These are phyloP conservation scores for Hemiscyllium ocellatum DNA, from an alignment of 2,113 vertebrate species.

Conservation along the genomic window DNA sequence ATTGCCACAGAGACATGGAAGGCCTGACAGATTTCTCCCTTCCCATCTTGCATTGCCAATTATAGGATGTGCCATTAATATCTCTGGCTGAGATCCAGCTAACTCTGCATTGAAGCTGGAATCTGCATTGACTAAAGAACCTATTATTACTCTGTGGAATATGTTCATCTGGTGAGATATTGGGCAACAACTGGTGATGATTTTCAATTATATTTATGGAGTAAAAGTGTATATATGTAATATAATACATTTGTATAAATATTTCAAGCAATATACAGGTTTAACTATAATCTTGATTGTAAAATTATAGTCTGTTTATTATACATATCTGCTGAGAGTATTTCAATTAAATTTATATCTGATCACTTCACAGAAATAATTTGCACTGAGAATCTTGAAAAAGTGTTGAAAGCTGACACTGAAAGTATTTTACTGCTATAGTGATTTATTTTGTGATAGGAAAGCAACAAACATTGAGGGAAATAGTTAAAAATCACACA, in stretches of 20 bases:
- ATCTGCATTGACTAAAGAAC: not conserved
- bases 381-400: not conserved
- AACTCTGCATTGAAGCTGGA: not conserved
- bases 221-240: too few species aligned
- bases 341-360: not conserved
- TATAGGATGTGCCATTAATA: not conserved
- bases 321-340: not conserved
- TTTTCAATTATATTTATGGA: not conserved
- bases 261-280: not conserved
- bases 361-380: not conserved
- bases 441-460: not conserved
- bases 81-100: not conserved
- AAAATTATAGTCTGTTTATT: not conserved
- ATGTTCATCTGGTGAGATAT: not conserved
- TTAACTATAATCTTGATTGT: not conserved
- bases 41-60: not conserved
- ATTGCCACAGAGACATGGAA: not conserved
- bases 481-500: too few species aligned
- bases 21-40: not conserved
- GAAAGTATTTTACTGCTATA: not conserved
- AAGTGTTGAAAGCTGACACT: not conserved
- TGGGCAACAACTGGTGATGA: not conserved
- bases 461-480: not conserved
- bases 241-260: too few species aligned
- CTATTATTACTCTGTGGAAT: not conserved